Evolutionary conservation across 2,113 vertebrate species (phyloP), one percentile per base, ranked within the genome.

Genomic region (Progne subis): DNA sequence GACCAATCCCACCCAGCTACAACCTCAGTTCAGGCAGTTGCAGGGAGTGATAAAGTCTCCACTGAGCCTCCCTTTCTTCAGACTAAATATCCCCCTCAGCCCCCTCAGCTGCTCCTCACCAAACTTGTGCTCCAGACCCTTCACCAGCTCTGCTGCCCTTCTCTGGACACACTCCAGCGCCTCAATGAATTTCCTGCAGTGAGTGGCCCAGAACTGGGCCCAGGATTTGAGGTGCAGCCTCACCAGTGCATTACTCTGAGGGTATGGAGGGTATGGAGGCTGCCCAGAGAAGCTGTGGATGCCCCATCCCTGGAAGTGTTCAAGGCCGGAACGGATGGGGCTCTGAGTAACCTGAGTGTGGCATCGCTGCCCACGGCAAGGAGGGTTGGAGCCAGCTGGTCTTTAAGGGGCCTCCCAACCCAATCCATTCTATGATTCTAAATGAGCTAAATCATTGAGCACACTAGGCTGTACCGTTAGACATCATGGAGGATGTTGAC

Each of bases 401-500:
- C 28, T 60, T 39, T 2, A 67, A 60, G n/a, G n/a, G 39, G 16
- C 18, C 11, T 53, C 20, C 39, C 78, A 68, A 31, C 7, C 13
- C 39, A 68, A 31, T 26, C 11, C 39, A 24, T n/a, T 29, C 53
- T 8, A 2, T 12, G 39, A 39, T n/a, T 86, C 39, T 47, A 68
- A 82, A 61, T 60, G 18, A 72, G 28, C 24, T 26, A 14, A 63
- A 75, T 25, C 49, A 78, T n/a, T 41, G 37, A 44, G 28, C 46
- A 80, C 21, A 17, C 24, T 29, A 41, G 11, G 56, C 41, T 55
- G 16, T 60, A 34, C n/a, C 34, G 37, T 34, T 12, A 69, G 31
- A 56, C 39, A 55, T 32, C 29, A 28, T 0, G 6, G 7, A n/a
- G 14, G 31, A 24, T 0, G 1, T 1, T 44, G 18, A 6, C 28